These are phyloP conservation scores for Cynaeus angustus DNA, from an alignment of 2,888 invertebrate species.

Conservation along the genomic window DNA sequence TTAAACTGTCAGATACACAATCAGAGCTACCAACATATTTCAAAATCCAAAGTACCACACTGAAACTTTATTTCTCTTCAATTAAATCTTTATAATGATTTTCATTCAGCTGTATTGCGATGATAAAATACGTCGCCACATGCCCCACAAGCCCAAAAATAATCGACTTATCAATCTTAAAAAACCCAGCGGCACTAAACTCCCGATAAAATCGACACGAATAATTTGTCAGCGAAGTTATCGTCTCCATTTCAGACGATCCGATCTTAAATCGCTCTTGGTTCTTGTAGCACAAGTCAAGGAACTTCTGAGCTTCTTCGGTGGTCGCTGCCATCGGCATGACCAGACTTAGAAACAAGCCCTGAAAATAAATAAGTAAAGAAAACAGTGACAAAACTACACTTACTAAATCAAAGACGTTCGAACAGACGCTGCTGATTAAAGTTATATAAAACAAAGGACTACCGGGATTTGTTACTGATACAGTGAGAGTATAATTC, in stretches of 20 bases:
- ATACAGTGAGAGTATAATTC: too few species aligned
- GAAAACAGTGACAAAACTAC: too few species aligned
- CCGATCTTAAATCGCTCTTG: background rate
- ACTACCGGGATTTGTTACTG: too few species aligned
- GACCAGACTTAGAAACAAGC: background rate
- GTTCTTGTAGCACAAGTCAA: background rate
- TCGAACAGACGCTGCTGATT: too few species aligned
- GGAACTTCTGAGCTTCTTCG: constrained; percentile 14
- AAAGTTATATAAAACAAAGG: too few species aligned
- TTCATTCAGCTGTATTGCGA: background rate
- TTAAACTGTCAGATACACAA: too few species aligned
- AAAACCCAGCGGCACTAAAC: constrained; percentile 14
- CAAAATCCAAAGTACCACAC: too few species aligned
- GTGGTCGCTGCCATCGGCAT: background rate
- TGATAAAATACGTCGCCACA: constrained; percentile 9
- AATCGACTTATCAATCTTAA: background rate
- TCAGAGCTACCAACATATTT: too few species aligned
- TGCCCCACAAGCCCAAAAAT: constrained; percentile 6
- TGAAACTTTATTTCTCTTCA: too few species aligned
- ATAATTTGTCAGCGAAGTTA: background rate
- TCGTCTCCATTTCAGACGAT: background rate
- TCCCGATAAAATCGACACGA: background rate
- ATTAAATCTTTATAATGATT: background rate
- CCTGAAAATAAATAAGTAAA: too few species aligned
- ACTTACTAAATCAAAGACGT: too few species aligned